A percentile compares a stretch with the other conserved stretches of the same genome.
These are phyloP conservation scores for Oreonectes daqikongensis DNA, from an alignment of 2,797 vertebrate genomes.

Conservation along the genomic window DNA sequence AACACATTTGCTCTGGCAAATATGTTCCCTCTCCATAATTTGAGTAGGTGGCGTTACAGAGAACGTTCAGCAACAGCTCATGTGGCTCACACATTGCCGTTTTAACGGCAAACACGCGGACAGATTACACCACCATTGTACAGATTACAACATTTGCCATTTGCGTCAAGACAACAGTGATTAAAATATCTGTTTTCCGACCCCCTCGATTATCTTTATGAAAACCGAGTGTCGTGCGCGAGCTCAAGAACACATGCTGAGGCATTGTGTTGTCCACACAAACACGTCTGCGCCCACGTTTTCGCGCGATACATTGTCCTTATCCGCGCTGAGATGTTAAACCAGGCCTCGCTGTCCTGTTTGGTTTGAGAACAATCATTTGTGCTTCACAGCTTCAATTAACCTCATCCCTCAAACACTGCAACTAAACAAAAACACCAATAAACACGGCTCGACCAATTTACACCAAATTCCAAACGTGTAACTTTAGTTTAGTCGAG, in stretches of 20 bases:
- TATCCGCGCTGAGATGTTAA: slow-evolving; percentile 16
- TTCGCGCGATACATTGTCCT: slow-evolving; percentile 26
- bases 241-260: slow-evolving; percentile 48
- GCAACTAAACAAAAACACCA: slow-evolving; percentile 5
- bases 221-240: slow-evolving; percentile 39
- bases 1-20: slow-evolving; percentile 59
- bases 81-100: slow-evolving; percentile 39
- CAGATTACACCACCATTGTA: slow-evolving; percentile 41
- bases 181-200: slow-evolving; percentile 46
- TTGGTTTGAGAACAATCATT: slow-evolving; percentile 48
- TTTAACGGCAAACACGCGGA: slow-evolving; percentile 50
- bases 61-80: slow-evolving; percentile 43
- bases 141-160: slow-evolving; percentile 39
- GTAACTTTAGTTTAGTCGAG: background rate
- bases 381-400: slow-evolving; percentile 48
- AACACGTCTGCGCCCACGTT: slow-evolving; percentile 29
- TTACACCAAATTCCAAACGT: slow-evolving; percentile 21
- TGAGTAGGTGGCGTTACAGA: slow-evolving; percentile 60
- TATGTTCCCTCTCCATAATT: slow-evolving; percentile 61
- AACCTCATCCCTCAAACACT: slow-evolving; percentile 29
- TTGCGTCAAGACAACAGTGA: slow-evolving; percentile 48
- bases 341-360: slow-evolving; percentile 33
- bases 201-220: slow-evolving; percentile 49
- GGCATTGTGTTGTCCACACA: slow-evolving; percentile 41
- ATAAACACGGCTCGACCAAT: too few species aligned